Evolutionary conservation across 2,797 vertebrate species (phyloP).

Genomic region (Danio jaintianensis): DNA sequence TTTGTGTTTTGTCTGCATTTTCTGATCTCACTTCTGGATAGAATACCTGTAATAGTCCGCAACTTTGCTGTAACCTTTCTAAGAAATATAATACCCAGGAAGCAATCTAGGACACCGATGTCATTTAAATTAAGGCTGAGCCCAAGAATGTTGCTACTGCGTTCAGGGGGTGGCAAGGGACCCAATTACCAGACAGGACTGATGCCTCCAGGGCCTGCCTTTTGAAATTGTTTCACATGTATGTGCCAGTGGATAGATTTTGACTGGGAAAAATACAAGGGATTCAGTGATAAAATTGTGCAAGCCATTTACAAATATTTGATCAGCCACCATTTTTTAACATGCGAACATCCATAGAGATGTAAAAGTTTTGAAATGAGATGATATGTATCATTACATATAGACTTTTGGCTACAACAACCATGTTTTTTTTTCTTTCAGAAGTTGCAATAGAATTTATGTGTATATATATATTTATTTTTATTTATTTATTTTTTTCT

Average conservation of each 20-base stretch:
- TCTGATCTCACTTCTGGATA: not conserved
- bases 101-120: slow-evolving; percentile 77
- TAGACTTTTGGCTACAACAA: too few relatives aligned
- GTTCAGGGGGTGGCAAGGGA: slow-evolving; percentile 77
- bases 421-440: too few relatives aligned
- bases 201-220: slow-evolving; percentile 65
- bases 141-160: slow-evolving; percentile 71
- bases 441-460: too few relatives aligned
- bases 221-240: slow-evolving; percentile 44
- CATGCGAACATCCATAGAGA: not conserved
- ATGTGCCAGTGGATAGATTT: slow-evolving; percentile 22
- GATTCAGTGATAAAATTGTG: slow-evolving; percentile 58
- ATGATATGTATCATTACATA: too few relatives aligned
- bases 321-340: slow-evolving; percentile 18
- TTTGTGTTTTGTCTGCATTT: not conserved
- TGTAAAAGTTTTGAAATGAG: not conserved
- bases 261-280: slow-evolving; percentile 52
- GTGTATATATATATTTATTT: too few relatives aligned
- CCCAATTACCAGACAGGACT: slow-evolving; percentile 77
- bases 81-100: slow-evolving; percentile 48
- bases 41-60: slow-evolving; percentile 8
- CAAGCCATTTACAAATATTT: slow-evolving; percentile 65
- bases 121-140: slow-evolving; percentile 79
- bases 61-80: slow-evolving; percentile 16
- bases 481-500: too few relatives aligned